Evolutionary conservation across 2,888 invertebrate species (phyloP).

Genomic region (Epinotia ramella): DNA sequence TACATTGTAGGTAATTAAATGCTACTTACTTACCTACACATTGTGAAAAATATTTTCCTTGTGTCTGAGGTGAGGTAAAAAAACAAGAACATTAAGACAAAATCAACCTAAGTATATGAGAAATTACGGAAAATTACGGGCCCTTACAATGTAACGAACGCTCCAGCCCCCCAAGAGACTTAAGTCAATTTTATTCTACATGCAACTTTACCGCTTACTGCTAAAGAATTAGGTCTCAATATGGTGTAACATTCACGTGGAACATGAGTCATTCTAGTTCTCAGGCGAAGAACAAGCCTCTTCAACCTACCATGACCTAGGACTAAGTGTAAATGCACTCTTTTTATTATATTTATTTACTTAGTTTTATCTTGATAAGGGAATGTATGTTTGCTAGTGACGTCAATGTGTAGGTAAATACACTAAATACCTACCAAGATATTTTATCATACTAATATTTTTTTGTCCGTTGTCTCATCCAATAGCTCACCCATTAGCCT

Average conservation of each 20-base stretch:
- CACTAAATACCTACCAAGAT: slow-evolving; percentile 2
- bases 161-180: neutral
- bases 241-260: neutral
- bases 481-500: too few relatives aligned
- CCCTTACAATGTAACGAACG: neutral
- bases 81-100: neutral
- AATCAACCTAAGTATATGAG: neutral
- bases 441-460: too few relatives aligned
- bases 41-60: neutral
- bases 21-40: neutral
- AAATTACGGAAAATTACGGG: neutral
- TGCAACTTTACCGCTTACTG: neutral
- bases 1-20: neutral
- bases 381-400: slow-evolving; percentile 19
- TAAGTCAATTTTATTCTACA: neutral
- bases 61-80: neutral
- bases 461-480: too few relatives aligned
- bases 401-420: slow-evolving; percentile 27
- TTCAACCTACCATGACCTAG: slow-evolving; percentile 32
- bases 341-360: slow-evolving; percentile 18
- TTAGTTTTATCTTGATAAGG: slow-evolving; percentile 24
- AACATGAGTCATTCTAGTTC: neutral
- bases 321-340: slow-evolving; percentile 3
- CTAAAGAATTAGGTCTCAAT: neutral
- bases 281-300: neutral